Conservation (phyloP, 92 coral and sea anemone species). For the Palythoa caribaeorum region DNA sequence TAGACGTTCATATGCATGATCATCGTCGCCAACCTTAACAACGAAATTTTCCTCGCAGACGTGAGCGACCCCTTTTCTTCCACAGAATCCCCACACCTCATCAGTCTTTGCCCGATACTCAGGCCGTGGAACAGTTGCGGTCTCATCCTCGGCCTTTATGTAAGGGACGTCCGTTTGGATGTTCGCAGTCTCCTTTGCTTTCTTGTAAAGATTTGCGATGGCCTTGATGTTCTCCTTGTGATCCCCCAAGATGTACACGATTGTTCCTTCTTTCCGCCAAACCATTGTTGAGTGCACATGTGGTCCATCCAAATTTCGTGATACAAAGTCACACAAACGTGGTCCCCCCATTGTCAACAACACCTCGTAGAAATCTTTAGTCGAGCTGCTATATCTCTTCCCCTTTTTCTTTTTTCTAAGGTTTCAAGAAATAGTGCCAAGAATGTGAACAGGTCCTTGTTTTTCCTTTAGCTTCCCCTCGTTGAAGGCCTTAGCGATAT, state of each 20-base stretch:
- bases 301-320: slow-evolving; percentile 63
- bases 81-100: slow-evolving; percentile 74
- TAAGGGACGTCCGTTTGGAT: slow-evolving; percentile 31
- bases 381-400: slow-evolving; percentile 49
- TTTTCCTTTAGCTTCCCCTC: slow-evolving; percentile 50
- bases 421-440: slow-evolving; percentile 51
- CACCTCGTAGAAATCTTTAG: slow-evolving; percentile 67
- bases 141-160: slow-evolving; percentile 71
- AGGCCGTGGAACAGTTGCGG: slow-evolving; percentile 63
- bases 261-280: slow-evolving; percentile 55
- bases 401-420: slow-evolving; percentile 62
- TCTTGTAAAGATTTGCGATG: slow-evolving; percentile 50
- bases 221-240: slow-evolving; percentile 62
- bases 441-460: slow-evolving; percentile 32
- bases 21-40: slow-evolving; percentile 60
- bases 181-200: slow-evolving; percentile 50
- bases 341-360: slow-evolving; percentile 70
- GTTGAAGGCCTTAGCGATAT: slow-evolving; percentile 49
- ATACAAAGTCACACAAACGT: slow-evolving; percentile 64
- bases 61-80: slow-evolving; percentile 49
- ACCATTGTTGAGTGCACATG: slow-evolving; percentile 68
- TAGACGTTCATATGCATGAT: slow-evolving; percentile 57
- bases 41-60: slow-evolving; percentile 61
- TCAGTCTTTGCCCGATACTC: slow-evolving; percentile 61
- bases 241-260: slow-evolving; percentile 48